These are phyloP conservation scores for Torymus aiolomorphi DNA, from an alignment of 2,888 invertebrate genomes.

Conservation along the genomic window DNA sequence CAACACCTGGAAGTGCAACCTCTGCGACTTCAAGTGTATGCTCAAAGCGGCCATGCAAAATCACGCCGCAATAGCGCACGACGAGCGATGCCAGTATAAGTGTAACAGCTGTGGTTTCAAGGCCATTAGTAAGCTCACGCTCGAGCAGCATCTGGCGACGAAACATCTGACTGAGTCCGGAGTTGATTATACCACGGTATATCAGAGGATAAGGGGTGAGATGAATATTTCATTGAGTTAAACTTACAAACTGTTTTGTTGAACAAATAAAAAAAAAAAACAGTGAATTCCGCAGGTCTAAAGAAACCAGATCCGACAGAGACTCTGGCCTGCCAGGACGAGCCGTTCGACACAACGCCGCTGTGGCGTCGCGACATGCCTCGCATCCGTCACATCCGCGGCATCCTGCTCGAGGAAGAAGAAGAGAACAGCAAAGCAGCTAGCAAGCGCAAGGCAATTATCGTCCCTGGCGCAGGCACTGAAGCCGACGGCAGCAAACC, in stretches of 20 bases:
- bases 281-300: conserved; percentile 16
- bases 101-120: conserved; percentile 83
- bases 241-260: too few species aligned
- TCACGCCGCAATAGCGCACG: conserved; percentile 80
- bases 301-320: conserved; percentile 42
- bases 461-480: too few species aligned
- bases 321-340: conserved; percentile 56
- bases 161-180: conserved; percentile 77
- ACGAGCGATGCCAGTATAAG: conserved; percentile 82
- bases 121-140: conserved; percentile 77
- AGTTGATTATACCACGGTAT: conserved; percentile 73
- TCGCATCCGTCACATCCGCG: conserved; percentile 79
- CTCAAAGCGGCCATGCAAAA: conserved; percentile 79
- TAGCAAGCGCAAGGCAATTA: background rate
- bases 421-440: conserved; percentile 62
- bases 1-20: conserved; percentile 84
- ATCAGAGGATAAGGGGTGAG: conserved; percentile 76
- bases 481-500: conserved; percentile 33
- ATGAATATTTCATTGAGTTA: too few species aligned
- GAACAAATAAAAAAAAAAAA: too few species aligned
- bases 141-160: conserved; percentile 80
- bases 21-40: conserved; percentile 81
- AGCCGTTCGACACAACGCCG: conserved; percentile 78
- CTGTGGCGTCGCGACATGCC: conserved; percentile 80
- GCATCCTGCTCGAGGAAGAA: conserved; percentile 79